These are phyloP conservation scores for Crocallis elinguaria DNA, from an alignment of 2,888 invertebrate genomes.

Conservation along the genomic window DNA sequence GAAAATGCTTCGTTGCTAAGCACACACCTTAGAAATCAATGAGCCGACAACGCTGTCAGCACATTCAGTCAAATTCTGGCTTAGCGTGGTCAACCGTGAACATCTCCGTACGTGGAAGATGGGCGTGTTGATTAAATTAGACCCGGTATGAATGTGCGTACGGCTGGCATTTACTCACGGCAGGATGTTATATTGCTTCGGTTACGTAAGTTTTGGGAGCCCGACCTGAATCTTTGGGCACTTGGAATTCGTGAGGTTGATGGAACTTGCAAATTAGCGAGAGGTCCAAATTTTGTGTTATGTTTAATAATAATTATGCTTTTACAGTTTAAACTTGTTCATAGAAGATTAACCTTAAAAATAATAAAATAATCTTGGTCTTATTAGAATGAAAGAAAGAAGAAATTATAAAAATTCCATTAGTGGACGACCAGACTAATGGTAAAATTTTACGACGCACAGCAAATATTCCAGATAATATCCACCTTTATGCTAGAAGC, in stretches of 20 bases:
- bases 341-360: no score
- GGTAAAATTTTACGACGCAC: no score
- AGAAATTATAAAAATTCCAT: no score
- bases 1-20: no score
- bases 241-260: background rate
- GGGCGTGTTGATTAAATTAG: constrained; percentile 50
- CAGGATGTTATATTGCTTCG: constrained; percentile 25
- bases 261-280: constrained; percentile 7
- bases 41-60: background rate
- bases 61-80: constrained; percentile 5
- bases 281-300: background rate
- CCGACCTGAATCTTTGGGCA: constrained; percentile 12
- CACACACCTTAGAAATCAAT: no score
- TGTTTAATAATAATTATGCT: background rate
- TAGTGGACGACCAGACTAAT: no score
- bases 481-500: no score
- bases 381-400: no score
- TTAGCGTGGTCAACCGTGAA: constrained; percentile 13
- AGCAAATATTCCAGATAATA: no score
- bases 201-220: constrained; percentile 16
- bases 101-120: constrained; percentile 36
- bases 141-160: constrained; percentile 34
- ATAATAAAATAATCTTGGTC: no score
- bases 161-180: background rate
- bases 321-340: no score